Percentiles rank a stretch among this genome's conserved stretches.
These are phyloP conservation scores for Desoria tigrina DNA, from an alignment of 2,888 invertebrate genomes.

Conservation along the genomic window DNA sequence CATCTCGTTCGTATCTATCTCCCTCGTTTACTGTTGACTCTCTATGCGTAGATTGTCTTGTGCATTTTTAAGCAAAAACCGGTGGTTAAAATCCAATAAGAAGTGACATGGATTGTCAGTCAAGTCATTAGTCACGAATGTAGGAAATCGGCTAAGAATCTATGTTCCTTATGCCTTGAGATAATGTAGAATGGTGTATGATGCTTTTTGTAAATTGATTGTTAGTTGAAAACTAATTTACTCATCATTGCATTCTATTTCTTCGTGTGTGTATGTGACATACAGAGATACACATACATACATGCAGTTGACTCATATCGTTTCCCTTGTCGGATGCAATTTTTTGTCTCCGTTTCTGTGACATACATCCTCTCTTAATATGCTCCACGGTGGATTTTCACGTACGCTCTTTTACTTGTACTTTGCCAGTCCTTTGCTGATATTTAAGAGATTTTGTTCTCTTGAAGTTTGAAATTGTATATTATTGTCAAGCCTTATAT, in stretches of 20 bases:
- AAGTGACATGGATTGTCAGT: conserved; percentile 24
- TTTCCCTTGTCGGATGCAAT: conserved; percentile 10
- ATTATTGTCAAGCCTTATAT: too few species aligned
- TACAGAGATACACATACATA: too few species aligned
- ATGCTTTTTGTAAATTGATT: conserved; percentile 14
- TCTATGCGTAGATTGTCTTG: too few species aligned
- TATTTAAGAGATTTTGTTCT: neutral
- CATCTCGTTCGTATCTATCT: neutral
- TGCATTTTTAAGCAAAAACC: neutral
- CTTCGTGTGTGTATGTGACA: neutral
- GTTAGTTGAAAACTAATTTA: conserved; percentile 5
- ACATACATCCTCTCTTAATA: conserved; percentile 3
- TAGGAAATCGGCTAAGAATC: neutral
- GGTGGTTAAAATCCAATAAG: conserved; percentile 21
- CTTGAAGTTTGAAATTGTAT: too few species aligned
- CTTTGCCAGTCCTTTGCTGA: neutral
- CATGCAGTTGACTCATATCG: neutral
- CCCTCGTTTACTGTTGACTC: neutral
- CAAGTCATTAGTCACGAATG: conserved; percentile 24
- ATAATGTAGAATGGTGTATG: too few species aligned
- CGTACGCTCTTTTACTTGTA: neutral
- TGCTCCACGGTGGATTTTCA: neutral
- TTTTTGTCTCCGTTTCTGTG: conserved; percentile 11
- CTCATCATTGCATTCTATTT: conserved; percentile 4
- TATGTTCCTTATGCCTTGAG: neutral